Evolutionary conservation across 2,113 vertebrate species (phyloP).

Genomic region (Turdus rufiventris): DNA sequence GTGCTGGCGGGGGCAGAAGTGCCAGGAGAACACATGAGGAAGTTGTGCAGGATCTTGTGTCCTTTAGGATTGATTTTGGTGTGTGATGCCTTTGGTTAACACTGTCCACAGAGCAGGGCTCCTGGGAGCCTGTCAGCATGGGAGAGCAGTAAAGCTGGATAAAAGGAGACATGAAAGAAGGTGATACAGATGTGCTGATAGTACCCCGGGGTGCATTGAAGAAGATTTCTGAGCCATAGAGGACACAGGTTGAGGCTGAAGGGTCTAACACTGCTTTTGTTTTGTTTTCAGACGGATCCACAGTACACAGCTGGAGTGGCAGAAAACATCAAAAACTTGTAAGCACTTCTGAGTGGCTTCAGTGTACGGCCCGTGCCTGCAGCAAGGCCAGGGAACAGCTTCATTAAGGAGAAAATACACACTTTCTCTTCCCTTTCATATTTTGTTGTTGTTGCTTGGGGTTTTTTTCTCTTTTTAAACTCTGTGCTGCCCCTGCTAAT

Average conservation of each 20-base stretch:
- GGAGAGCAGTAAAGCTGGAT: background rate
- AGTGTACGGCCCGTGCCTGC: background rate
- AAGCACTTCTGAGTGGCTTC: slow-evolving; percentile 50
- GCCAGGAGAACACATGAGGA: background rate
- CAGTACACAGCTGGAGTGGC: slow-evolving; percentile 80
- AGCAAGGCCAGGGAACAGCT: background rate
- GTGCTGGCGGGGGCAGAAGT: background rate
- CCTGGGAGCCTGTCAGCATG: background rate
- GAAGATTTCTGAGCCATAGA: background rate
- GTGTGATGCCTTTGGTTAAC: background rate
- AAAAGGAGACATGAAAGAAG: background rate
- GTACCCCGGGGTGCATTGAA: background rate
- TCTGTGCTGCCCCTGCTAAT: background rate
- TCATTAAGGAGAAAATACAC: background rate
- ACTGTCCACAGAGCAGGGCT: background rate
- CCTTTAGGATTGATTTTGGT: background rate
- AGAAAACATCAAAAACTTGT: slow-evolving; percentile 83
- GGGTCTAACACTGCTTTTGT: slow-evolving; percentile 26
- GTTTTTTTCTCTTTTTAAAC: background rate
- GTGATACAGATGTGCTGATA: background rate
- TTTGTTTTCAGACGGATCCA: slow-evolving; percentile 75
- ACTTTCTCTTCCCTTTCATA: background rate
- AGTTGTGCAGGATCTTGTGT: background rate
- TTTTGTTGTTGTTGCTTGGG: background rate
- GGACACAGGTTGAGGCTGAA: background rate